A percentile compares a stretch with the other conserved stretches of the same genome.
Evolutionary conservation across 2,888 invertebrate species (phyloP).

Genomic region (Diarsia rubi): DNA sequence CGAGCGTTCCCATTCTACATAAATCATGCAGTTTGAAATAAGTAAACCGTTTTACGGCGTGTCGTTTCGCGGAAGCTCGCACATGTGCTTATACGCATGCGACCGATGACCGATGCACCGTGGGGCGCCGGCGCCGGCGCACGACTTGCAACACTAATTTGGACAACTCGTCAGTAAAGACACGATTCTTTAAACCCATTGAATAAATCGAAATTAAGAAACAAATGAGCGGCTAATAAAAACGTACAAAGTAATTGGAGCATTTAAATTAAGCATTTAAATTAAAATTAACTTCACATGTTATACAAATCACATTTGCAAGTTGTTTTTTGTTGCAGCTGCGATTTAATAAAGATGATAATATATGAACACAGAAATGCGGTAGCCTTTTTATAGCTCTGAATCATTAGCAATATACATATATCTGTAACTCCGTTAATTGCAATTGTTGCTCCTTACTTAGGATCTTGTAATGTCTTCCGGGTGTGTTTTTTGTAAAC

Average conservation of each 20-base stretch:
- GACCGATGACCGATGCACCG: constrained; percentile 44
- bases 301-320: constrained; percentile 14
- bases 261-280: constrained; percentile 52
- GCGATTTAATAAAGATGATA: constrained; percentile 10
- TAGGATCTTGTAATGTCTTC: constrained; percentile 33
- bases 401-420: constrained; percentile 13
- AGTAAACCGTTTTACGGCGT: constrained; percentile 71
- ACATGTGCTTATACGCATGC: constrained; percentile 65
- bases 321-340: constrained; percentile 9
- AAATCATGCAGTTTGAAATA: constrained; percentile 73
- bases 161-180: constrained; percentile 53
- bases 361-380: constrained; percentile 16
- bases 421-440: constrained; percentile 38
- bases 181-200: constrained; percentile 53
- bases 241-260: constrained; percentile 37
- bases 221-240: constrained; percentile 54
- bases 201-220: constrained; percentile 41
- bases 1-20: constrained; percentile 47
- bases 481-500: constrained; percentile 12
- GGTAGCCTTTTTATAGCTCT: constrained; percentile 27
- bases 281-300: constrained; percentile 27
- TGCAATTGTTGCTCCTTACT: constrained; percentile 36
- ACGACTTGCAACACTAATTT: constrained; percentile 63
- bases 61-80: constrained; percentile 75
- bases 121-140: constrained; percentile 59